Evolutionary conservation across 2,797 vertebrate genomes (phyloP).

Genomic region (Chelmon rostratus): DNA sequence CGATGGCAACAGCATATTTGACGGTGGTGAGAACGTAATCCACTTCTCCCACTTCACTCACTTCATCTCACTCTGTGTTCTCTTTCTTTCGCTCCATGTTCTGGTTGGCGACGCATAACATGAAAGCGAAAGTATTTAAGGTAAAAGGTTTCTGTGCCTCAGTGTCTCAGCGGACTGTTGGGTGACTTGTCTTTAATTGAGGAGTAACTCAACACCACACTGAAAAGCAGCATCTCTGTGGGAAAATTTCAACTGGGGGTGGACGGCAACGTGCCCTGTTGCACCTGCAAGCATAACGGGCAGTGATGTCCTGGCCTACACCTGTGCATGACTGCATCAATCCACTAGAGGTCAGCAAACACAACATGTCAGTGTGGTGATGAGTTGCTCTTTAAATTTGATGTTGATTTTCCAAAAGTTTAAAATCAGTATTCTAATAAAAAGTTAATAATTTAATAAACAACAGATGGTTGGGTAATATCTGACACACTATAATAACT

Average conservation of each 20-base stretch:
- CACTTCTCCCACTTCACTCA: conserved; percentile 18
- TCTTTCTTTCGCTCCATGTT: conserved; percentile 1
- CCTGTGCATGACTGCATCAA: background rate
- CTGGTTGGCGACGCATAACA: background rate
- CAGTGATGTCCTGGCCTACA: background rate
- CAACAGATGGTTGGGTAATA: background rate
- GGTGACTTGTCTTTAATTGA: no score
- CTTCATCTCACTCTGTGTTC: conserved; percentile 13
- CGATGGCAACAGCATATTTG: background rate
- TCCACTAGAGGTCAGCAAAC: background rate
- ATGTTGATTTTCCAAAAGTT: background rate
- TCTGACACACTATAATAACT: background rate
- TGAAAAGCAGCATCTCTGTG: no score
- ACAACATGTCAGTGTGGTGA: background rate
- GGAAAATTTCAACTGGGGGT: background rate
- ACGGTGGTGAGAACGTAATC: conserved; percentile 14
- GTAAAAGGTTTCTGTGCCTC: background rate
- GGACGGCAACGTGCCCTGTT: background rate
- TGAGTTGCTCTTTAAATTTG: background rate
- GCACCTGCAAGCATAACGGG: background rate
- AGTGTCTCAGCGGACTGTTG: no score
- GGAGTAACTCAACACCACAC: background rate
- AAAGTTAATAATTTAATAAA: background rate
- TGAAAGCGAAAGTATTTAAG: background rate
- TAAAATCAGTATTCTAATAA: background rate